These are phyloP conservation scores for Bujurquina vittata DNA, from an alignment of 2,113 vertebrate species.

Conservation along the genomic window DNA sequence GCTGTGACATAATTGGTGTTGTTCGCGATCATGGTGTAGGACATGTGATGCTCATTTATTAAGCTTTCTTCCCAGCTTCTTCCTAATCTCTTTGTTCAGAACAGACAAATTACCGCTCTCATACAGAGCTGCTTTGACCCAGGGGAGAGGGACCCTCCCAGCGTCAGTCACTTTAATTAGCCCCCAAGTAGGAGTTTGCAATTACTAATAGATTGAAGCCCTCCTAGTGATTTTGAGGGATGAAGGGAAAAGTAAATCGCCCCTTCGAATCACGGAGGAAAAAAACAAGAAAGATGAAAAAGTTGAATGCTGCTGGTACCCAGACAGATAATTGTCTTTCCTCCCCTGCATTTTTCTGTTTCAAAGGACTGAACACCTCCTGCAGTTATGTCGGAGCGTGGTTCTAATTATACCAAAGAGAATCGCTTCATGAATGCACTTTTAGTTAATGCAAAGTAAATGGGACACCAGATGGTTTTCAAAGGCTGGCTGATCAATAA, in stretches of 20 bases:
- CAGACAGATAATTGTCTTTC: constrained; percentile 71
- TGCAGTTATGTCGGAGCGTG: constrained; percentile 65
- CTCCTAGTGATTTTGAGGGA: constrained; percentile 92
- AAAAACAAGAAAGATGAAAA: constrained; percentile 75
- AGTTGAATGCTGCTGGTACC: constrained; percentile 78
- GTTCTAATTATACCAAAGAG: constrained; percentile 78
- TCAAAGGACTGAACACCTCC: constrained; percentile 67
- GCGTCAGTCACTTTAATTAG: constrained; percentile 99
- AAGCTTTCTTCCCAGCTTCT: constrained; percentile 91
- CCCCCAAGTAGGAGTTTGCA: constrained; percentile 93
- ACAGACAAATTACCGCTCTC: constrained; percentile 99
- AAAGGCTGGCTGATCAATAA: constrained; percentile 80
- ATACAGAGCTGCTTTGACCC: constrained; percentile 91
- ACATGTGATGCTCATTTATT: constrained; percentile 98
- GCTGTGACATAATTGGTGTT: constrained; percentile 88
- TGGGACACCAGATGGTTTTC: constrained; percentile 80
- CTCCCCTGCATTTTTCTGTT: constrained; percentile 66
- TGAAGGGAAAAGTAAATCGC: constrained; percentile 84
- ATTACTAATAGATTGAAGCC: constrained; percentile 93
- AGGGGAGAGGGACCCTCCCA: constrained; percentile 93
- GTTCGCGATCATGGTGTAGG: constrained; percentile 84
- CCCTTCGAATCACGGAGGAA: constrained; percentile 79
- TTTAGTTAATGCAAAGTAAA: constrained; percentile 79
- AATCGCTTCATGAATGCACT: constrained; percentile 80
- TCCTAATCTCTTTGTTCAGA: constrained; percentile 97